Evolutionary conservation across 2,888 invertebrate species (phyloP).

Genomic region (Apoderus coryli): DNA sequence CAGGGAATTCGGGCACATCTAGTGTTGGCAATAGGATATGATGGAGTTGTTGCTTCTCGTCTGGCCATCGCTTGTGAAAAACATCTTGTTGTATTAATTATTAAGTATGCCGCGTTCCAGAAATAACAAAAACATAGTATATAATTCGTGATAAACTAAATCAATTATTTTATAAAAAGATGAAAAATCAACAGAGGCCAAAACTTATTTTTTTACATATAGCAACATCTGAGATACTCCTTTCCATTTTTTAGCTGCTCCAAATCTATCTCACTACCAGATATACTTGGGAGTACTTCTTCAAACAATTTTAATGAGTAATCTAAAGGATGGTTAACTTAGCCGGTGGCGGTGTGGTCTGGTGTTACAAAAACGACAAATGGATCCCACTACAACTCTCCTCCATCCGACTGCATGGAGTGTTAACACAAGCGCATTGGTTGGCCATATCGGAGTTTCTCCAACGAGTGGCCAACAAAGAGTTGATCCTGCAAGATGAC

Average conservation of each 20-base stretch:
- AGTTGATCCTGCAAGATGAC: constrained; percentile 41
- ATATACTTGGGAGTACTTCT: constrained; percentile 8
- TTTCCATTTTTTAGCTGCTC: constrained; percentile 10
- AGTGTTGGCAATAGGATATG: too few relatives aligned
- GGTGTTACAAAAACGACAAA: constrained; percentile 53
- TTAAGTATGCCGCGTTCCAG: too few relatives aligned
- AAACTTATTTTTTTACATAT: too few relatives aligned
- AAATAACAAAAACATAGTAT: too few relatives aligned
- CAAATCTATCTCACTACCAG: constrained; percentile 5
- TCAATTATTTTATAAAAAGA: too few relatives aligned
- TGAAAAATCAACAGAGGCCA: too few relatives aligned
- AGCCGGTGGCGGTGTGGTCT: constrained; percentile 43
- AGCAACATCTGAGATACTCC: constrained; percentile 1
- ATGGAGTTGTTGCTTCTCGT: too few relatives aligned
- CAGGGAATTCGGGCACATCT: too few relatives aligned
- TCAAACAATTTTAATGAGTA: constrained; percentile 20
- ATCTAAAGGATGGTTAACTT: constrained; percentile 43
- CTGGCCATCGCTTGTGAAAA: too few relatives aligned
- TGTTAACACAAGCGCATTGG: constrained; percentile 49
- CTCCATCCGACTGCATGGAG: constrained; percentile 49
- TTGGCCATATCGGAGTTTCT: constrained; percentile 50
- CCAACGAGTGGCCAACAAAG: constrained; percentile 47
- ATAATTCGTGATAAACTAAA: too few relatives aligned
- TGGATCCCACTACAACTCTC: constrained; percentile 53
- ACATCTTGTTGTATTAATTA: too few relatives aligned